A percentile compares a stretch with the other conserved stretches of the same genome.
These are phyloP conservation scores for Planococcus citri DNA, from an alignment of 1,140 invertebrate species.

Conservation along the genomic window DNA sequence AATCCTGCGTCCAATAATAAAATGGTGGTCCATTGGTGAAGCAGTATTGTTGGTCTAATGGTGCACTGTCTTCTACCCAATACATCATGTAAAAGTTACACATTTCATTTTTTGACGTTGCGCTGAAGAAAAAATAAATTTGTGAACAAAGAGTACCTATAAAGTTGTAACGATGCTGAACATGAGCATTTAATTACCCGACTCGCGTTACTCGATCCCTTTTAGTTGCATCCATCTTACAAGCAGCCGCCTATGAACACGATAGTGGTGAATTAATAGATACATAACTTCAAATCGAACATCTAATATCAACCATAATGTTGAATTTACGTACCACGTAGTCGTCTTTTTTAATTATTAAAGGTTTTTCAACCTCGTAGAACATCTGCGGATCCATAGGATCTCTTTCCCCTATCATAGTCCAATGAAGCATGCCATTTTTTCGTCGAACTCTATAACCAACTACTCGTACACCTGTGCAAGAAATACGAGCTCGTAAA, in stretches of 20 bases:
- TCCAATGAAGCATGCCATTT: conserved; percentile 55
- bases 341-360: conserved; percentile 54
- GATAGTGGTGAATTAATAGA: conserved; percentile 13
- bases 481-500: conserved; percentile 20
- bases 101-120: conserved; percentile 93
- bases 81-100: conserved; percentile 99
- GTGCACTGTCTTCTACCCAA: conserved; percentile 72
- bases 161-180: not conserved
- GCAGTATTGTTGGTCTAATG: conserved; percentile 71
- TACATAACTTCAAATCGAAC: conserved; percentile 18
- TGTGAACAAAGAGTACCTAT: not conserved
- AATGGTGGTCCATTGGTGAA: conserved; percentile 67
- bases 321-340: conserved; percentile 42
- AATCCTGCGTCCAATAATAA: conserved; percentile 59
- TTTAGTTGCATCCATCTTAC: conserved; percentile 80
- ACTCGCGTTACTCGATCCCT: conserved; percentile 51
- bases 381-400: conserved; percentile 93
- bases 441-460: conserved; percentile 65
- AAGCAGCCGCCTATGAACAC: conserved; percentile 48
- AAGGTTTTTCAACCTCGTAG: conserved; percentile 62
- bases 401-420: conserved; percentile 76
- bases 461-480: conserved; percentile 62
- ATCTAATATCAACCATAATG: not conserved
- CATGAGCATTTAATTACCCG: conserved; percentile 51
- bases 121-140: conserved; percentile 37